Percentiles rank a stretch among this genome's conserved stretches.
Evolutionary conservation across 2,113 vertebrate species (phyloP).

Genomic region (cattle (Bos taurus)): DNA sequence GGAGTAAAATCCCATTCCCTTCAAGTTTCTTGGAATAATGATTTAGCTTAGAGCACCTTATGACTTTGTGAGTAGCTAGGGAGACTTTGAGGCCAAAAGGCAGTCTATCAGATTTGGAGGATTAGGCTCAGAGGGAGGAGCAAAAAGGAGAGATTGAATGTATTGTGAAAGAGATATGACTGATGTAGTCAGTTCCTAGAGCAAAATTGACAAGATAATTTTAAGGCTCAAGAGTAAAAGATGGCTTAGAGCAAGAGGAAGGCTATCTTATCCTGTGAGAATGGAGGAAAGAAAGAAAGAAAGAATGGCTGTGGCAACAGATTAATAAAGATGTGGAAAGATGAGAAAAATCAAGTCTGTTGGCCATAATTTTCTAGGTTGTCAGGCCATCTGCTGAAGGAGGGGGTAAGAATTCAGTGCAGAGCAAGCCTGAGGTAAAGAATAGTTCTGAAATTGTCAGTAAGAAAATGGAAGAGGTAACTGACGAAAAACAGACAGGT

Average conservation of each 20-base stretch:
- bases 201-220: background rate
- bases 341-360: background rate
- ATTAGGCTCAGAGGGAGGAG: background rate
- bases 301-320: background rate
- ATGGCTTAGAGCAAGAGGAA: background rate
- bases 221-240: background rate
- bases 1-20: background rate
- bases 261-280: background rate
- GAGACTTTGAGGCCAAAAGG: background rate
- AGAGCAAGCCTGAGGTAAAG: background rate
- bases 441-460: background rate
- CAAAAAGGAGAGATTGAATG: background rate
- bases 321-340: background rate
- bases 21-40: background rate
- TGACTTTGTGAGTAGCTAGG: background rate
- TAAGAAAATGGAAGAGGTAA: background rate
- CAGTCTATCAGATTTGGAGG: background rate
- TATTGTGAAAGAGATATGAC: background rate
- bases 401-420: background rate
- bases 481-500: background rate
- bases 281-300: background rate
- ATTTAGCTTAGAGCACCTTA: background rate
- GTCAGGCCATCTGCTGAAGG: background rate
- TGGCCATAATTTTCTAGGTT: background rate
- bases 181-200: background rate